Conservation (phyloP, 2,888 invertebrate genomes). For the Caradrina clavipalpis region DNA sequence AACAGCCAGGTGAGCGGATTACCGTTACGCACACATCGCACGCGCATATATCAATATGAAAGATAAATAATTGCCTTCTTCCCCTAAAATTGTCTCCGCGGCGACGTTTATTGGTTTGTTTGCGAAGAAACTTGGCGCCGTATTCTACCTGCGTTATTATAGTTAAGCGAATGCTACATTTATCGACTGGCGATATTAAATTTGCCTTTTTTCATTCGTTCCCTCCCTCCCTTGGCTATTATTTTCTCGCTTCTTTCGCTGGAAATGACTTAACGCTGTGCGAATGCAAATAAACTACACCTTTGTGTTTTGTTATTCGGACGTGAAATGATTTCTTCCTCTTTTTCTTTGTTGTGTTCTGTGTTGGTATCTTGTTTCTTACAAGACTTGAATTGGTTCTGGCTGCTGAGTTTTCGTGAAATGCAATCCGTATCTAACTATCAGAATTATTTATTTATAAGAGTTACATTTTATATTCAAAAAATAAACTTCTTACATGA, state of each 20-base stretch:
- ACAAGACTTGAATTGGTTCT: constrained; percentile 24
- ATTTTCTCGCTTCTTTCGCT: constrained; percentile 60
- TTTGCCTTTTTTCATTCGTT: constrained; percentile 67
- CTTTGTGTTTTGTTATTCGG: constrained; percentile 62
- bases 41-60: constrained; percentile 72
- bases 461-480: background rate
- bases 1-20: constrained; percentile 66
- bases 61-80: constrained; percentile 82
- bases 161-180: constrained; percentile 69
- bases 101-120: constrained; percentile 87
- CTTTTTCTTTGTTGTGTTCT: constrained; percentile 42
- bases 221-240: constrained; percentile 54
- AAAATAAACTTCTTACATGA: background rate
- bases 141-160: constrained; percentile 75
- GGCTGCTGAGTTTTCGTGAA: constrained; percentile 21
- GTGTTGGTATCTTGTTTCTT: constrained; percentile 33
- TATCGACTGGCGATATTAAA: constrained; percentile 74
- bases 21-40: constrained; percentile 65
- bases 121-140: constrained; percentile 79
- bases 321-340: constrained; percentile 61
- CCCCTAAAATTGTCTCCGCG: constrained; percentile 79
- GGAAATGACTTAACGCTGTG: constrained; percentile 63
- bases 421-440: background rate
- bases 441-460: background rate
- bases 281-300: constrained; percentile 66